phyloP scores from a whole-genome alignment of 2,113 vertebrate species.

The Panurus biarmicus region DNA sequence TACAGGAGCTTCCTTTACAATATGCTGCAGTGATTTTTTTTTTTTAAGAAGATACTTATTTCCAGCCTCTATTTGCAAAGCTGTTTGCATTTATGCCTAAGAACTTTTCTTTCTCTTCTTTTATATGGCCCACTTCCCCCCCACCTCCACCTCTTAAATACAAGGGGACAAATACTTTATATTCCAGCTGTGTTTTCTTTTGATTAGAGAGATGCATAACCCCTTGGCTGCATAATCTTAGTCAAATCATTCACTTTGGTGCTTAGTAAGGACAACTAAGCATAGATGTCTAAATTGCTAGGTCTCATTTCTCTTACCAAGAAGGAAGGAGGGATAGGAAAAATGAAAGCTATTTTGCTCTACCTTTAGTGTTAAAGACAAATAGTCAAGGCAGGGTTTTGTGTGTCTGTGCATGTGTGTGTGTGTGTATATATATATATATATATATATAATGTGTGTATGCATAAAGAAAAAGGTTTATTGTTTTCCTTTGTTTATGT shows the following conservation, averaged over 20 bases:
- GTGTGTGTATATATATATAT: not conserved
- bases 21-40: constrained; percentile 10
- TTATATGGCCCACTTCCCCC: not conserved
- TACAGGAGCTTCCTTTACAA: constrained; percentile 34
- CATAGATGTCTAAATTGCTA: not conserved
- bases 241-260: constrained; percentile 2
- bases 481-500: not conserved
- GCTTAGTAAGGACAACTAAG: not conserved
- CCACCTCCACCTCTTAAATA: not conserved
- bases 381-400: not conserved
- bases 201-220: not conserved
- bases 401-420: not conserved
- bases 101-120: not conserved
- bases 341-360: not conserved
- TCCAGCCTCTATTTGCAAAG: not conserved
- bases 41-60: not conserved
- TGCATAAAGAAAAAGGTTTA: not conserved
- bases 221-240: not conserved
- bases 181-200: constrained; percentile 4
- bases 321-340: not conserved
- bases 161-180: not conserved
- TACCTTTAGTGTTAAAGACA: not conserved
- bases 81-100: not conserved
- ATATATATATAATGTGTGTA: no score
- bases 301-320: not conserved